Percentiles rank a stretch among this genome's conserved stretches.
Evolutionary conservation across 2,797 vertebrate genomes (phyloP).

Genomic region (Sciaenops ocellatus): DNA sequence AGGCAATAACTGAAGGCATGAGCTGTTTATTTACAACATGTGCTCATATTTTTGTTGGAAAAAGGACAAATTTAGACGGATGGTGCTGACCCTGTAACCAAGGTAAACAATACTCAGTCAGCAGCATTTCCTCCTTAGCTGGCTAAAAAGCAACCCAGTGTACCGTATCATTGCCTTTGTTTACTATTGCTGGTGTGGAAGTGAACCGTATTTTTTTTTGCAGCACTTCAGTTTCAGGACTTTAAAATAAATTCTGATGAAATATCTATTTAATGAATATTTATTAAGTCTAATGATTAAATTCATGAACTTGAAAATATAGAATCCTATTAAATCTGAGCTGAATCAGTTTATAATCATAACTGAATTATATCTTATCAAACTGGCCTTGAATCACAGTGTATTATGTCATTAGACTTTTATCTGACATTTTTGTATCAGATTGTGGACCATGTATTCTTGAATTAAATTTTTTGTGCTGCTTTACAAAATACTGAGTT

Average conservation of each 20-base stretch:
- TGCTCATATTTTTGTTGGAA: conserved; percentile 3
- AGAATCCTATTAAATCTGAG: not conserved
- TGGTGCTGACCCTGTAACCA: conserved; percentile 1
- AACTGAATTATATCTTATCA: too few relatives aligned
- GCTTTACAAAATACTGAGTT: too few relatives aligned
- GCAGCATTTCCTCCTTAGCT: conserved; percentile 2
- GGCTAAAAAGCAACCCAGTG: conserved; percentile 1
- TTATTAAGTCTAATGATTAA: not conserved
- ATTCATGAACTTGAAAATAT: not conserved
- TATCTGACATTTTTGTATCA: too few relatives aligned
- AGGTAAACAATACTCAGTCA: conserved; percentile 9
- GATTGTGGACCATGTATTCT: too few relatives aligned
- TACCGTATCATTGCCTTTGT: not conserved
- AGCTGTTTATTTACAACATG: conserved; percentile 17
- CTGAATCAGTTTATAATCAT: not conserved
- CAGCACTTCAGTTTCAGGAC: not conserved
- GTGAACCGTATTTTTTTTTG: not conserved
- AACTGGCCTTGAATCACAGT: too few relatives aligned
- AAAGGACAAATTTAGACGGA: conserved; percentile 18
- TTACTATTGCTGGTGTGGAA: not conserved
- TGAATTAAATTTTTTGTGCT: too few relatives aligned
- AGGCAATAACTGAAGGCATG: conserved; percentile 8
- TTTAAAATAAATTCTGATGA: not conserved
- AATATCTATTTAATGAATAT: not conserved
- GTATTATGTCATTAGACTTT: too few relatives aligned